Conservation (phyloP, 2,797 vertebrate species). For the Octomys mimax region DNA sequence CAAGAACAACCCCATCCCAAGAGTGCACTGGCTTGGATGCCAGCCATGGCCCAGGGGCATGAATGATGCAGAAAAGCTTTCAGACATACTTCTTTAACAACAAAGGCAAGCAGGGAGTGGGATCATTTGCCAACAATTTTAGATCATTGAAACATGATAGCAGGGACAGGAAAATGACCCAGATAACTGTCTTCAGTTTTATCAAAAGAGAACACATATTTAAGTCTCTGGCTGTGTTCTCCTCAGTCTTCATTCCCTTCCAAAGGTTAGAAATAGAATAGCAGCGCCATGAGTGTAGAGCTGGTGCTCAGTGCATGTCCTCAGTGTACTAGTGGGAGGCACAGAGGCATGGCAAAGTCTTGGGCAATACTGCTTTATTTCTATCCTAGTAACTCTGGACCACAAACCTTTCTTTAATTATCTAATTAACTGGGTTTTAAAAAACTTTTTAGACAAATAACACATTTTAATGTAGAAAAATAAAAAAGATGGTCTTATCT, state of each 20-base stretch:
- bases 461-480: constrained; percentile 61
- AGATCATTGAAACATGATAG: constrained; percentile 52
- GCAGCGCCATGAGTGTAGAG: background rate
- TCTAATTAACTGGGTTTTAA: background rate
- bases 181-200: constrained; percentile 64
- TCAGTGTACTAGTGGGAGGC: background rate
- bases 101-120: constrained; percentile 37
- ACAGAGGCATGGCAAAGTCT: background rate
- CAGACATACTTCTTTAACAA: background rate
- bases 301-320: background rate
- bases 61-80: background rate
- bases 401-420: background rate
- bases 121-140: constrained; percentile 59
- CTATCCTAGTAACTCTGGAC: background rate
- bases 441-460: constrained; percentile 59
- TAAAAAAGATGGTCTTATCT: constrained; percentile 41
- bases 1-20: background rate
- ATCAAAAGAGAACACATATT: constrained; percentile 58
- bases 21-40: background rate
- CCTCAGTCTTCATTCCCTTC: background rate
- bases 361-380: constrained; percentile 6
- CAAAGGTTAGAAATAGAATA: constrained; percentile 9
- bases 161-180: constrained; percentile 51
- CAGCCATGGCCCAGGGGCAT: background rate
- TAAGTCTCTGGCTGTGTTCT: background rate